Conservation (phyloP, 2,797 vertebrate genomes). For the Linurgus olivaceus region DNA sequence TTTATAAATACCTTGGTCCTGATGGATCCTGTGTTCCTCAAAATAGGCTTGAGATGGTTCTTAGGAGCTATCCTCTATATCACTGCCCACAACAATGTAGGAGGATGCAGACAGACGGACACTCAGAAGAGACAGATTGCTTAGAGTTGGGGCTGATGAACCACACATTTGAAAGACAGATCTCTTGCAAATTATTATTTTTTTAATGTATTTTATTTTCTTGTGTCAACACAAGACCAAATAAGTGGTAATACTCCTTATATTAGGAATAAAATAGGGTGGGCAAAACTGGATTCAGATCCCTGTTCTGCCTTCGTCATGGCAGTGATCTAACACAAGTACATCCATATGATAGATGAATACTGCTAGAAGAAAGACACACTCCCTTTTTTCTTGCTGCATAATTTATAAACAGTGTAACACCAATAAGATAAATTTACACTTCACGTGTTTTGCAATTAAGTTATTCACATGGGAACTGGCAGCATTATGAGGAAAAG, state of each 20-base stretch:
- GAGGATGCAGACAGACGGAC: not conserved
- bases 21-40: not conserved
- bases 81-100: not conserved
- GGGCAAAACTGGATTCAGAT: not conserved
- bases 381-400: not conserved
- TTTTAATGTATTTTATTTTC: no score
- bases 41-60: not conserved
- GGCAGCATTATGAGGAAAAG: not conserved
- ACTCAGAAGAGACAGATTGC: not conserved
- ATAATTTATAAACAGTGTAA: not conserved
- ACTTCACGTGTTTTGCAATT: not conserved
- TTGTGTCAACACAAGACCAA: not conserved
- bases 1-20: not conserved
- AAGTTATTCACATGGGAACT: not conserved
- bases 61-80: not conserved
- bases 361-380: not conserved
- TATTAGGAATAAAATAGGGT: not conserved
- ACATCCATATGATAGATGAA: not conserved
- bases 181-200: not conserved
- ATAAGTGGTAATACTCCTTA: not conserved
- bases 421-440: not conserved
- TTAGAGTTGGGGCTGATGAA: not conserved
- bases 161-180: accelerated
- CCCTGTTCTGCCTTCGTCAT: not conserved
- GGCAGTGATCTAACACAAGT: not conserved